These are phyloP conservation scores for Myotis planiceps DNA, from an alignment of 2,797 vertebrate genomes.

Conservation along the genomic window DNA sequence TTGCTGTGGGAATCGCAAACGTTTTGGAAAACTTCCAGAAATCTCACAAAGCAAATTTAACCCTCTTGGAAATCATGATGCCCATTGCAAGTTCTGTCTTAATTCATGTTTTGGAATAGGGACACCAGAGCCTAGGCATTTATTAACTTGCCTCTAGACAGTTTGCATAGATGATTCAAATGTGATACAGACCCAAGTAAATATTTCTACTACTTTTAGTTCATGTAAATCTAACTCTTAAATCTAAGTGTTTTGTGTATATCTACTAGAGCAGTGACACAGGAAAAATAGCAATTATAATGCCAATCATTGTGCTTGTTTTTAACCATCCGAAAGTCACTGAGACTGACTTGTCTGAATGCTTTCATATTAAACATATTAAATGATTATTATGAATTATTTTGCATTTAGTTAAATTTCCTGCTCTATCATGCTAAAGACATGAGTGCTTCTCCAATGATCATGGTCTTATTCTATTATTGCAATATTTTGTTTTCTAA, in stretches of 20 bases:
- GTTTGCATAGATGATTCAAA: not conserved
- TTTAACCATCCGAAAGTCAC: not conserved
- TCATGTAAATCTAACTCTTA: not conserved
- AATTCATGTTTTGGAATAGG: not conserved
- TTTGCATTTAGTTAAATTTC: slow-evolving; percentile 59
- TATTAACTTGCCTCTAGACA: not conserved
- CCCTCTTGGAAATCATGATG: not conserved
- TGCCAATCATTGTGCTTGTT: not conserved
- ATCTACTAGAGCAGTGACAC: not conserved
- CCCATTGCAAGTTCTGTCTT: rapidly evolving
- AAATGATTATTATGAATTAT: slow-evolving; percentile 53
- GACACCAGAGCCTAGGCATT: not conserved
- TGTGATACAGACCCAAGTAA: not conserved
- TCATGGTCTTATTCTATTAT: not conserved
- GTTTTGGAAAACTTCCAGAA: not conserved
- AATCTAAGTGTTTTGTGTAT: not conserved
- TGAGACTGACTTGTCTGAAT: slow-evolving; percentile 58
- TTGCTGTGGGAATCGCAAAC: not conserved
- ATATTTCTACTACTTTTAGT: not conserved
- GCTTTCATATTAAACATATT: not conserved
- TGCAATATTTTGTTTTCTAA: slow-evolving; percentile 56
- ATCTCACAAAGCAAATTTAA: not conserved
- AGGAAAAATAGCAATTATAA: rapidly evolving
- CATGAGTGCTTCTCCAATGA: not conserved
- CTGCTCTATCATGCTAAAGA: not conserved